phyloP scores from a whole-genome alignment of 2,888 invertebrate genomes.

The Drosophila suboccidentalis region DNA sequence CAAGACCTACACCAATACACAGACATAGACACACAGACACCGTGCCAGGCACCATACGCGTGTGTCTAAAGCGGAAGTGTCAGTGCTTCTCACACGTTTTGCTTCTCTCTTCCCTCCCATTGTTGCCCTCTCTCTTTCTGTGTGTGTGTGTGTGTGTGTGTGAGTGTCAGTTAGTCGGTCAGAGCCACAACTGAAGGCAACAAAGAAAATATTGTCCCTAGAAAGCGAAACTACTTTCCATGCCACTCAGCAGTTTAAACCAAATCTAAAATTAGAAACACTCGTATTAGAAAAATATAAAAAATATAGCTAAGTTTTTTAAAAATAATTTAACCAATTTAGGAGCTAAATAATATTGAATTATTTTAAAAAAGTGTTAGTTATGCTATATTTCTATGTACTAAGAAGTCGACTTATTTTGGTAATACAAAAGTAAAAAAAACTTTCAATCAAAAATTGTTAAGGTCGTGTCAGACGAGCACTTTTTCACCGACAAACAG shows the following conservation, averaged over 20 bases:
- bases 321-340: too few species aligned
- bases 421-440: too few species aligned
- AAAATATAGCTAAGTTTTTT: too few species aligned
- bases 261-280: constrained; percentile 7
- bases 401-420: too few species aligned
- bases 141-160: constrained; percentile 19
- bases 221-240: constrained; percentile 53
- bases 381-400: too few species aligned
- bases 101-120: constrained; percentile 10
- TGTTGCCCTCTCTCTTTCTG: constrained; percentile 3
- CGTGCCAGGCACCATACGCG: constrained; percentile 41
- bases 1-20: too few species aligned
- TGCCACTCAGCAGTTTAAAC: constrained; percentile 6
- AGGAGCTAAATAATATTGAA: too few species aligned
- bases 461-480: too few species aligned
- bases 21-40: constrained; percentile 8
- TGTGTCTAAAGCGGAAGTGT: constrained; percentile 79
- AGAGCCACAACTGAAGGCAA: constrained; percentile 35
- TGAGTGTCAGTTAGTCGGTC: constrained; percentile 50
- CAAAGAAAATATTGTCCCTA: constrained; percentile 41
- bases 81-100: constrained; percentile 59
- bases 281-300: constrained; percentile 5
- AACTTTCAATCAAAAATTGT: too few species aligned
- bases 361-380: too few species aligned
- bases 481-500: too few species aligned